Evolutionary conservation across 2,888 invertebrate genomes (phyloP), one percentile per base, ranked within the genome.

Genomic region (Agonopterix arenella): DNA sequence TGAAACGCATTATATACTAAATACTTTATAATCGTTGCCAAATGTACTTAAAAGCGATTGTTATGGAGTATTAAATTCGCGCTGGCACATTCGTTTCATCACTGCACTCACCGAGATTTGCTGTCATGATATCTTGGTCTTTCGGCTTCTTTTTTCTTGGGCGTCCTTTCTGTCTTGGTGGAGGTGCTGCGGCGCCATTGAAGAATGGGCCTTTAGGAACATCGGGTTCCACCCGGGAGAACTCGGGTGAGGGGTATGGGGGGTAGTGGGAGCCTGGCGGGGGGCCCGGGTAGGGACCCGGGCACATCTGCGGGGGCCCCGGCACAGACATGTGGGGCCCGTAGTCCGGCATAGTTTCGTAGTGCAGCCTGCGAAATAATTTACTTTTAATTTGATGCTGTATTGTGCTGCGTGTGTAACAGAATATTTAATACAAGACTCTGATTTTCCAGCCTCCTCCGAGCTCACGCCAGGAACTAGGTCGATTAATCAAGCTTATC

Each of bases 111-210:
- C 96, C 96, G 81, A 96, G 92, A 82, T 93, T 96, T 48, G 95
- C 94, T 48, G 95, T 93, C 93, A 96, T 94, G 53, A 94, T 92
- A 72, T 96, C 96, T 65, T 96, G 92, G 76, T 96, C 96, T 90
- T 96, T 96, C 48, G 96, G 96, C 83, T 97, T 97, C 90, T 97
- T 91, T 89, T 97, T 97, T 75, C 97, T 90, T 38, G 97, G 97
- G 61, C 98, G 90, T 8, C 97, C 97, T 90, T 98, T 98, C 82
- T 97, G 97, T 64, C 97, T 91, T 5, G 96, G 95, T n/a, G 93
- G 91, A 47, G 89, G 86, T 41, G 84, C 82, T 7, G 84, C 55
- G 50, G 88, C 82, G 8, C 92, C 91, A 63, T 91, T 91, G 76
- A 91, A 92, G 74, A 90, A 91, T 47, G 89, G 77, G 61, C 78